A percentile compares a stretch with the other conserved stretches of the same genome.
Conservation (phyloP, 2,888 invertebrate species). For the Perithous albicinctus region DNA sequence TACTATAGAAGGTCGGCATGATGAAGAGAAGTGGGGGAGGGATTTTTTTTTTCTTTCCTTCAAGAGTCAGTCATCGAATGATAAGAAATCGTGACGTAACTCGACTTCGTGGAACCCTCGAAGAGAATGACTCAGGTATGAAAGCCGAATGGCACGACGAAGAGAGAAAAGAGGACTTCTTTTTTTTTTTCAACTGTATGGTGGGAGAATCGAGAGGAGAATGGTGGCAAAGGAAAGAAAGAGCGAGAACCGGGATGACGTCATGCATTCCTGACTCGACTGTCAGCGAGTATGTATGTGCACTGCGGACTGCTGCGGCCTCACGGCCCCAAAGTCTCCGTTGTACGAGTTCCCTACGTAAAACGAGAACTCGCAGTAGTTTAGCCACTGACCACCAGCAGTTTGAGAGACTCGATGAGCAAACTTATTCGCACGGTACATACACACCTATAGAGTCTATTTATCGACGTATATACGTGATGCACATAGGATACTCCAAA, state of each 20-base stretch:
- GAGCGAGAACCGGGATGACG: slow-evolving; percentile 55
- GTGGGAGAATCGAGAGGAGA: slow-evolving; percentile 9
- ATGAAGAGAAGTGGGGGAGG: background rate
- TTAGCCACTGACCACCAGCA: slow-evolving; percentile 1
- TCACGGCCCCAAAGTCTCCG: background rate
- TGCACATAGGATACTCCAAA: background rate
- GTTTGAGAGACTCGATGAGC: slow-evolving; percentile 5
- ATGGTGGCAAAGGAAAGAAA: slow-evolving; percentile 14
- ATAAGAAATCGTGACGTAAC: slow-evolving; percentile 56
- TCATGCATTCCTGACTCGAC: slow-evolving; percentile 66
- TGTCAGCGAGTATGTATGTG: slow-evolving; percentile 52
- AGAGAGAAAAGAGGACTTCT: slow-evolving; percentile 10
- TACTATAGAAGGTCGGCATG: background rate
- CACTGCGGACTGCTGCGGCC: background rate
- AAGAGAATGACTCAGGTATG: slow-evolving; percentile 67
- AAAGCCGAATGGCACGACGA: background rate
- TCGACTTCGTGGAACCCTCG: slow-evolving; percentile 37
- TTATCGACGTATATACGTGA: slow-evolving; percentile 1
- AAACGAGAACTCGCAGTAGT: slow-evolving; percentile 45
- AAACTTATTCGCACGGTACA: slow-evolving; percentile 1
- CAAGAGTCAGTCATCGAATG: slow-evolving; percentile 54
- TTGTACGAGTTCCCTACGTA: slow-evolving; percentile 57
- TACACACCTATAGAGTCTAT: background rate
- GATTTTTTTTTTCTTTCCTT: background rate
- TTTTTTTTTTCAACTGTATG: too few relatives aligned